Percentiles rank a stretch among this genome's conserved stretches.
These are phyloP conservation scores for Vireo griseus DNA, from an alignment of 2,797 vertebrate genomes.

Conservation along the genomic window DNA sequence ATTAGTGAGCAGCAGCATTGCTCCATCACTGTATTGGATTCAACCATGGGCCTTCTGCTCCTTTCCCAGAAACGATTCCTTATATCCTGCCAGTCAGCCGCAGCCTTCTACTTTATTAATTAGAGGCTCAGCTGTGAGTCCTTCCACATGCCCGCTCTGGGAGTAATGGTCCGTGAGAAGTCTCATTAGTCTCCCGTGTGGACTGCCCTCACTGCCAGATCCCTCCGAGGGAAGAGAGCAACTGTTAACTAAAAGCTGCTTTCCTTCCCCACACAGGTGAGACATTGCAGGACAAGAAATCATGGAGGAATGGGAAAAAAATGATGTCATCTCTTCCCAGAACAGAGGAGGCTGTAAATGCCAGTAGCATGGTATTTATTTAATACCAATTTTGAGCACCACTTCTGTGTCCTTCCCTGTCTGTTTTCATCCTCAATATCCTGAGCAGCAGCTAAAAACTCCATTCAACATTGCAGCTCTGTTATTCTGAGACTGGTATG, in stretches of 20 bases:
- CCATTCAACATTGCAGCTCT: neutral
- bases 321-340: neutral
- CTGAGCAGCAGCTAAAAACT: neutral
- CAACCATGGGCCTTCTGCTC: neutral
- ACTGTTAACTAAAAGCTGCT: neutral
- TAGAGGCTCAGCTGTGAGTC: neutral
- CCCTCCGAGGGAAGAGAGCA: neutral
- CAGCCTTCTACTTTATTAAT: conserved; percentile 18
- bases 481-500: neutral
- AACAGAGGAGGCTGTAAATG: neutral
- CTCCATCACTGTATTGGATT: neutral
- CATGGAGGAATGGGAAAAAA: neutral
- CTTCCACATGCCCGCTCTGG: neutral
- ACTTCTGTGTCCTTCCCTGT: neutral
- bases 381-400: neutral
- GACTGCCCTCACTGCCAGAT: neutral
- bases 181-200: neutral
- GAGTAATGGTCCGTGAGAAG: conserved; percentile 6
- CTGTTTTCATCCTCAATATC: neutral
- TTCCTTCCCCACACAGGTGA: neutral
- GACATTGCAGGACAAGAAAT: neutral
- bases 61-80: neutral
- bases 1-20: neutral
- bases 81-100: neutral
- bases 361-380: neutral